These are phyloP conservation scores for Premnoplex brunnescens DNA, from an alignment of 2,797 vertebrate genomes.

Conservation along the genomic window DNA sequence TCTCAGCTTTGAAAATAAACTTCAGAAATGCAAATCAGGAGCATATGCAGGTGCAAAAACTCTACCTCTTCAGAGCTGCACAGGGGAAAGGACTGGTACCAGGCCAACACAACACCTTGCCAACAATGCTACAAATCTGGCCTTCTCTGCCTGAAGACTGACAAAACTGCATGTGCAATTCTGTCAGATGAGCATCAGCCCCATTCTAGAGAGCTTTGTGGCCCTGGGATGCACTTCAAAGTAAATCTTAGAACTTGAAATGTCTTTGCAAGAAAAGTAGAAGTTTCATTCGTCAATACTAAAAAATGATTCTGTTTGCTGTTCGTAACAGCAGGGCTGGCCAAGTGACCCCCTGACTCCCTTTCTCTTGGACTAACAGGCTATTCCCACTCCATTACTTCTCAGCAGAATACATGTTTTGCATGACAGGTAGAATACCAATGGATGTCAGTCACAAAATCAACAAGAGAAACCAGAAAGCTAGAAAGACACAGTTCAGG, in stretches of 20 bases:
- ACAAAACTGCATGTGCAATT: background rate
- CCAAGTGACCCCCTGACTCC: background rate
- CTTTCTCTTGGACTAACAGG: background rate
- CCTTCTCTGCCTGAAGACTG: background rate
- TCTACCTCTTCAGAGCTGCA: background rate
- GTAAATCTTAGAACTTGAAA: background rate
- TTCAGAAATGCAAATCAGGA: slow-evolving; percentile 34
- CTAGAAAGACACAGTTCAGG: background rate
- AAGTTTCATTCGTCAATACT: background rate
- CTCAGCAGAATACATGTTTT: background rate
- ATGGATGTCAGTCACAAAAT: slow-evolving; percentile 17
- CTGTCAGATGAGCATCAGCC: background rate
- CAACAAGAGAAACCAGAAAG: background rate
- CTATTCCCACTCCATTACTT: background rate
- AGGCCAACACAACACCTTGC: background rate
- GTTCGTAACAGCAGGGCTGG: background rate
- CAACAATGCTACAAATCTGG: background rate
- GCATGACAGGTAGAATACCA: background rate
- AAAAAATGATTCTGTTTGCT: background rate
- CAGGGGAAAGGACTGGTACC: background rate
- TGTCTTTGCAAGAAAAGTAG: background rate
- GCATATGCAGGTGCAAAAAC: background rate
- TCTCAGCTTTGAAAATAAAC: slow-evolving; percentile 24
- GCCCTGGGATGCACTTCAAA: background rate
- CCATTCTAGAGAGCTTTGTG: background rate